A percentile compares a stretch with the other conserved stretches of the same genome.
phyloP scores from a whole-genome alignment of 1,140 invertebrate species.

The Diorhabda carinulata region DNA sequence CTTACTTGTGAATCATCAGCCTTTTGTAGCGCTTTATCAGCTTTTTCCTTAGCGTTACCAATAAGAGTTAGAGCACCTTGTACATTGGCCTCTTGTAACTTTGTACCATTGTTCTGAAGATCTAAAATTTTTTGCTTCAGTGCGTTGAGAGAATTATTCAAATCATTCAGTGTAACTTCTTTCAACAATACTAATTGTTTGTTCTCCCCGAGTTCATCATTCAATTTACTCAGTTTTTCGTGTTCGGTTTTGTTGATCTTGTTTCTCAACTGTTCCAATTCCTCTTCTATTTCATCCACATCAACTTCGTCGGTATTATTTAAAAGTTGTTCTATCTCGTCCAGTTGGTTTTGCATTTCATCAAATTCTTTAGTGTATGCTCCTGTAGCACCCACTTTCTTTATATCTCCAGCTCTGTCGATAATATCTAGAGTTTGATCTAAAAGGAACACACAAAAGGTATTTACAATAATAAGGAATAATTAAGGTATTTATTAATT shows the following conservation, averaged over 20 bases:
- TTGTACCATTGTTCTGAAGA: slow-evolving; percentile 81
- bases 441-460: slow-evolving; percentile 41
- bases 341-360: slow-evolving; percentile 79
- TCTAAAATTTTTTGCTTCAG: slow-evolving; percentile 70
- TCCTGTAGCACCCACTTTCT: slow-evolving; percentile 86
- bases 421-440: slow-evolving; percentile 72
- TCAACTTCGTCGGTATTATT: slow-evolving; percentile 59
- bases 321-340: slow-evolving; percentile 73
- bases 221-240: slow-evolving; percentile 58
- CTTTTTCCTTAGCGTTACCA: slow-evolving; percentile 68
- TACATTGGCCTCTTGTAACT: slow-evolving; percentile 90
- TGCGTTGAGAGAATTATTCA: slow-evolving; percentile 67
- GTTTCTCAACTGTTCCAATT: slow-evolving; percentile 49
- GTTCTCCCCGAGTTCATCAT: slow-evolving; percentile 67
- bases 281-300: slow-evolving; percentile 48
- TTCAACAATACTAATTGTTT: slow-evolving; percentile 74
- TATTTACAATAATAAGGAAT: no score
- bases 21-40: slow-evolving; percentile 64
- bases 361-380: slow-evolving; percentile 93
- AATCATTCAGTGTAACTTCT: slow-evolving; percentile 69
- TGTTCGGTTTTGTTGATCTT: slow-evolving; percentile 51
- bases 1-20: slow-evolving; percentile 56
- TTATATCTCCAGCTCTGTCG: slow-evolving; percentile 82
- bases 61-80: slow-evolving; percentile 92
- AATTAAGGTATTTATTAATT: no score